Conservation (phyloP, 2,113 vertebrate species). For the Equus przewalskii region DNA sequence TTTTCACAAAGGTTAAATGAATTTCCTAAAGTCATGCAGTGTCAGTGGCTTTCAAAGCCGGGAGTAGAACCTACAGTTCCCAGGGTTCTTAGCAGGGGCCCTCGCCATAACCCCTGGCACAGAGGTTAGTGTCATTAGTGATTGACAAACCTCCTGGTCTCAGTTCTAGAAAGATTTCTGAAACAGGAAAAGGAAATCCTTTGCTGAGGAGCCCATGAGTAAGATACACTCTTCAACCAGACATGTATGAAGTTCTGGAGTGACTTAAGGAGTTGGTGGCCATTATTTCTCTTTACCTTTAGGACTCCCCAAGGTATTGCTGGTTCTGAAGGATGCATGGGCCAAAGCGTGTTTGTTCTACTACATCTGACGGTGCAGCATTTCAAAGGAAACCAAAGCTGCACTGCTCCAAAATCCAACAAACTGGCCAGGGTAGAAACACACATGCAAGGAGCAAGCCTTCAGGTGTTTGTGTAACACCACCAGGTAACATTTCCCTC, state of each 20-base stretch:
- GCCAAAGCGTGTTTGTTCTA: not conserved
- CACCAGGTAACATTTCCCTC: not conserved
- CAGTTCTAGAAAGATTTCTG: not conserved
- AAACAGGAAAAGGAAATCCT: not conserved
- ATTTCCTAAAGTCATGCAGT: not conserved
- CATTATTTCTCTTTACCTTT: not conserved
- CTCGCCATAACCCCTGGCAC: too few relatives aligned
- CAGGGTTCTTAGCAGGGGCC: too few relatives aligned
- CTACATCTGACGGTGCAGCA: too few relatives aligned
- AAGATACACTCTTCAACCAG: not conserved
- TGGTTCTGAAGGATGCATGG: not conserved
- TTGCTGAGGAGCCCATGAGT: not conserved
- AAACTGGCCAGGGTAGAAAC: not conserved
- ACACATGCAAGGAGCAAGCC: fast-evolving
- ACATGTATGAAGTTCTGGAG: not conserved
- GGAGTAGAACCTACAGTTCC: not conserved
- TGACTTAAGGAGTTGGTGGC: not conserved
- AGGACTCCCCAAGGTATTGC: not conserved
- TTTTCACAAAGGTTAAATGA: not conserved
- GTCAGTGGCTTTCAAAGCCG: not conserved
- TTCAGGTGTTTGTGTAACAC: not conserved
- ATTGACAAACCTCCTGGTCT: not conserved
- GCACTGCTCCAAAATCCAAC: not conserved
- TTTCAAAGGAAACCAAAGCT: not conserved
- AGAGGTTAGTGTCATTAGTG: not conserved